A percentile compares a stretch with the other conserved stretches of the same genome.
Conservation (phyloP, 2,888 invertebrate genomes). For the Drosophila neonasuta region DNA sequence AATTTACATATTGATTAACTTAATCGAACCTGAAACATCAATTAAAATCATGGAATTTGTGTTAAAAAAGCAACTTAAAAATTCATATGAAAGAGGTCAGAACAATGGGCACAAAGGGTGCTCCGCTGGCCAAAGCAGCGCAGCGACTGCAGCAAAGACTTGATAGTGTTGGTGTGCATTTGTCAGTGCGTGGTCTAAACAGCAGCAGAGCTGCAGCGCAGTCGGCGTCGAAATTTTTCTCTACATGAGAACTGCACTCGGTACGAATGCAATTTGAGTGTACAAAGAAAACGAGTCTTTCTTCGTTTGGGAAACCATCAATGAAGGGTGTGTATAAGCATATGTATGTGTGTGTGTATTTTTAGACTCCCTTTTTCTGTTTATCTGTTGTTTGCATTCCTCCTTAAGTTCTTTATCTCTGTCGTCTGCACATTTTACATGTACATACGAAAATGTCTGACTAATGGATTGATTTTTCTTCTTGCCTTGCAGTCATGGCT, state of each 20-base stretch:
- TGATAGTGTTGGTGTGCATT: slow-evolving; percentile 44
- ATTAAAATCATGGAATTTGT: slow-evolving; percentile 20
- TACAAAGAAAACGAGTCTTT: slow-evolving; percentile 73
- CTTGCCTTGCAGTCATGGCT: slow-evolving; percentile 28
- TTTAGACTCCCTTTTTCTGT: slow-evolving; percentile 44
- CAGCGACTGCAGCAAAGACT: slow-evolving; percentile 54
- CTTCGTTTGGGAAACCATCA: slow-evolving; percentile 50
- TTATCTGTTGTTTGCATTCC: slow-evolving; percentile 36
- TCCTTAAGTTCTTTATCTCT: slow-evolving; percentile 31
- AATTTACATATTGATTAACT: slow-evolving; percentile 8
- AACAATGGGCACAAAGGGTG: slow-evolving; percentile 56
- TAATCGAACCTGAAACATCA: not conserved
- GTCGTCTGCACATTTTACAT: slow-evolving; percentile 18
- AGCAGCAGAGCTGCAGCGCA: slow-evolving; percentile 40
- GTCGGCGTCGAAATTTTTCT: slow-evolving; percentile 63
- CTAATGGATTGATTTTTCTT: slow-evolving; percentile 27
- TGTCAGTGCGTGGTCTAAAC: slow-evolving; percentile 12
- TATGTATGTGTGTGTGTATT: slow-evolving; percentile 56
- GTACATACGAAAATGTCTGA: slow-evolving; percentile 19
- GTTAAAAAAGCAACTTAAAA: slow-evolving; percentile 21
- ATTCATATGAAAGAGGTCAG: slow-evolving; percentile 26
- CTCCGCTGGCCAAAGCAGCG: slow-evolving; percentile 60
- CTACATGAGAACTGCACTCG: slow-evolving; percentile 56
- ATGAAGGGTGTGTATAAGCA: slow-evolving; percentile 62
- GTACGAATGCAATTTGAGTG: slow-evolving; percentile 55